Evolutionary conservation across 2,797 vertebrate species (phyloP).

Genomic region (Clarias pachynema): DNA sequence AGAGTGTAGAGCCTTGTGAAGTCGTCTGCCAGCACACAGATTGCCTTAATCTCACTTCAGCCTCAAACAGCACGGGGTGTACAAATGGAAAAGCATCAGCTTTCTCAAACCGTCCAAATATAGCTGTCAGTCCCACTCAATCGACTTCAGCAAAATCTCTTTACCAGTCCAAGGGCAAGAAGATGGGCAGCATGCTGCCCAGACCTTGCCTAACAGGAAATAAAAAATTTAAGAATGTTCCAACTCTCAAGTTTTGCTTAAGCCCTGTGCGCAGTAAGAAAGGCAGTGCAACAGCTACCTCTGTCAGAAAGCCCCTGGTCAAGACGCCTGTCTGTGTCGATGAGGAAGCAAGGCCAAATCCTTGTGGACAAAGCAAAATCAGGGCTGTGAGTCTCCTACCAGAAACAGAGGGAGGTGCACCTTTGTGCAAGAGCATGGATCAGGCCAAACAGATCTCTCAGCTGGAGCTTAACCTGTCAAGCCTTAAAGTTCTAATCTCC

Average conservation of each 20-base stretch:
- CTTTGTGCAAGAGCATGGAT: constrained; percentile 56
- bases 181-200: constrained; percentile 11
- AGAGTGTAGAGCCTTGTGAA: constrained; percentile 1
- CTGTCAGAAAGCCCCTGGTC: constrained; percentile 37
- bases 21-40: constrained; percentile 4
- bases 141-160: constrained; percentile 44
- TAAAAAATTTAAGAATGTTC: constrained; percentile 62
- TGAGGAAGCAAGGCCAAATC: constrained; percentile 30
- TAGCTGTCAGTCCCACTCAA: constrained; percentile 13
- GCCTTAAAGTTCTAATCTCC: constrained; percentile 71
- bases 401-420: constrained; percentile 19
- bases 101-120: constrained; percentile 22
- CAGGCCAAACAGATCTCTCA: constrained; percentile 67
- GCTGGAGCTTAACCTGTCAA: constrained; percentile 70
- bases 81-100: constrained; percentile 15
- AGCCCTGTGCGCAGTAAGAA: constrained; percentile 70
- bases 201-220: constrained; percentile 21
- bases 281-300: constrained; percentile 14
- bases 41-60: constrained; percentile 22
- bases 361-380: constrained; percentile 3
- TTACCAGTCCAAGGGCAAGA: constrained; percentile 41
- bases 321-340: constrained; percentile 38
- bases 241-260: constrained; percentile 63
- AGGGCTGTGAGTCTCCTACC: background rate
- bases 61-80: constrained; percentile 4